phyloP scores from a whole-genome alignment of 2,797 vertebrate species.

The Sebastes taczanowskii region DNA sequence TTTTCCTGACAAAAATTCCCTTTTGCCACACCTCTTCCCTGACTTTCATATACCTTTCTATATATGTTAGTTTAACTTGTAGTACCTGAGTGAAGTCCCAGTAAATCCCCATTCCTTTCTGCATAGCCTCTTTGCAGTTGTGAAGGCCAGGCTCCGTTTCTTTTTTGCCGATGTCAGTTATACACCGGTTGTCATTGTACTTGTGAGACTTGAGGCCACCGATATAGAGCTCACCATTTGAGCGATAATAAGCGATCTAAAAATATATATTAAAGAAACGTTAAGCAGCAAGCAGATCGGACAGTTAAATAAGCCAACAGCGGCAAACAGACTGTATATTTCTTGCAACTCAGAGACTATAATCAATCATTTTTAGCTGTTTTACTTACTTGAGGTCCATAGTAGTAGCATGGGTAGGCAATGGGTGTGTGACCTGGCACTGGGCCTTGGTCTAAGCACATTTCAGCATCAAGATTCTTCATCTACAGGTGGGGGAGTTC shows the following conservation, averaged over 20 bases:
- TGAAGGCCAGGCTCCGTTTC: conserved; percentile 57
- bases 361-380: background rate
- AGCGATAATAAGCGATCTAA: conserved; percentile 58
- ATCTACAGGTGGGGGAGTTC: conserved; percentile 19
- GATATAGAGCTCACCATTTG: conserved; percentile 74
- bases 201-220: conserved; percentile 78
- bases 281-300: background rate
- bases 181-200: conserved; percentile 77
- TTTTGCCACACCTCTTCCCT: too few relatives aligned
- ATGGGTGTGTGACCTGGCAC: conserved; percentile 77
- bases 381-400: conserved; percentile 68
- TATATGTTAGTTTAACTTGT: background rate
- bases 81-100: conserved; percentile 81
- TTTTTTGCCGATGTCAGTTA: conserved; percentile 55
- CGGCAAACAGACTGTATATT: background rate
- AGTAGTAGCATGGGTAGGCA: conserved; percentile 61
- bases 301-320: background rate
- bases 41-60: background rate
- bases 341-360: background rate
- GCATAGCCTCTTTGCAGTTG: conserved; percentile 68
- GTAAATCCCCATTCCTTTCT: conserved; percentile 67
- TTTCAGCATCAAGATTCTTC: conserved; percentile 59
- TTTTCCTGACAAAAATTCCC: too few relatives aligned
- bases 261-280: background rate
- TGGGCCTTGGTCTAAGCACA: conserved; percentile 79